phyloP scores from a whole-genome alignment of 2,113 vertebrate species.

The Peromyscus californicus region DNA sequence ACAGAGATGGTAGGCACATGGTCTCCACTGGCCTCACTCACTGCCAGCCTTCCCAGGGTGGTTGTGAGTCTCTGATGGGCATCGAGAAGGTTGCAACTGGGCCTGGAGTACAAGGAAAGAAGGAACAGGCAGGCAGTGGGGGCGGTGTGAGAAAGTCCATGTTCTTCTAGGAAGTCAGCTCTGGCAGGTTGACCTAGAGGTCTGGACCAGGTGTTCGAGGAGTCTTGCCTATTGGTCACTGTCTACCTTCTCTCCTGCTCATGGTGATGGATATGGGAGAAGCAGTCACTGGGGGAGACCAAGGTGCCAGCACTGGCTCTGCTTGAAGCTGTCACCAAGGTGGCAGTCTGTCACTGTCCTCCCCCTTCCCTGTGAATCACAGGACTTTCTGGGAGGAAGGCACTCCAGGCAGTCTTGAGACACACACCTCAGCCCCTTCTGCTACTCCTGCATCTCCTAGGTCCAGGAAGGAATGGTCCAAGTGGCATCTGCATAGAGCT shows the following conservation, averaged over 20 bases:
- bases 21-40: background rate
- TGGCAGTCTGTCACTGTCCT: background rate
- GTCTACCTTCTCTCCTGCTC: background rate
- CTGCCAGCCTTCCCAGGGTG: background rate
- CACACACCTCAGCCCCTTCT: no score
- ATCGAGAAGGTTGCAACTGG: background rate
- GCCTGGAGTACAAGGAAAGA: background rate
- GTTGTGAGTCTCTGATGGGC: background rate
- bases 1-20: background rate
- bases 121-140: background rate
- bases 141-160: fast-evolving
- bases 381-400: background rate
- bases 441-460: background rate
- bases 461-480: no score
- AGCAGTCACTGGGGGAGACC: background rate
- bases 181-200: background rate
- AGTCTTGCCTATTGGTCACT: fast-evolving
- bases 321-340: background rate
- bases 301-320: background rate
- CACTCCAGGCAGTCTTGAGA: background rate
- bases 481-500: background rate
- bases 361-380: background rate
- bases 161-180: background rate
- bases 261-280: background rate
- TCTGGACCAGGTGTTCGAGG: background rate